Conservation (phyloP, 2,797 vertebrate genomes). For the Lithobates sylvaticus region DNA sequence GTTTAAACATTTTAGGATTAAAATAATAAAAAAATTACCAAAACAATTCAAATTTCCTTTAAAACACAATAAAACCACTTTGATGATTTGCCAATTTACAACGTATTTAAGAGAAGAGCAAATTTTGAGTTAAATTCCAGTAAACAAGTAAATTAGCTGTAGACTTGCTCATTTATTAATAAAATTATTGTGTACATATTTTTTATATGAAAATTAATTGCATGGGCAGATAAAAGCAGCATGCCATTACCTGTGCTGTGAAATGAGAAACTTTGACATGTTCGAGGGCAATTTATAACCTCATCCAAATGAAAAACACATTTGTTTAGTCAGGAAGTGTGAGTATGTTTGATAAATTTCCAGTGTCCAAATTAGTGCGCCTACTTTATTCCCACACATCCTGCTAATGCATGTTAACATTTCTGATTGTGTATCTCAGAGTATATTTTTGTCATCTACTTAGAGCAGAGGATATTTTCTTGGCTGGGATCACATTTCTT, state of each 20-base stretch:
- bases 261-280: not conserved
- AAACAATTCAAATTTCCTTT: no score
- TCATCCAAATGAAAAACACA: not conserved
- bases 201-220: not conserved
- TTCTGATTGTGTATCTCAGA: slow-evolving; percentile 31
- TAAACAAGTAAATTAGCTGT: not conserved
- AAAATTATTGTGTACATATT: not conserved
- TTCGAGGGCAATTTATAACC: not conserved
- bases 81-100: not conserved
- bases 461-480: slow-evolving; percentile 37
- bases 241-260: not conserved
- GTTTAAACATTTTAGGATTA: no score
- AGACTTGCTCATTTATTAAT: not conserved
- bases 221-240: not conserved
- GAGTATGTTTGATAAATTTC: slow-evolving; percentile 19
- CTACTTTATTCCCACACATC: slow-evolving; percentile 48
- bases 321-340: slow-evolving; percentile 11
- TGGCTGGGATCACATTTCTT: slow-evolving; percentile 42
- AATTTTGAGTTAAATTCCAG: not conserved
- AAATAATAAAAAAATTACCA: no score
- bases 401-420: slow-evolving; percentile 36
- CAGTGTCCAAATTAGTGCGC: not conserved
- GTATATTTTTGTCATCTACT: slow-evolving; percentile 50
- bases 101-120: not conserved
- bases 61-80: no score